Evolutionary conservation across 2,113 vertebrate species (phyloP).

Genomic region (Sakesphorus luctuosus): DNA sequence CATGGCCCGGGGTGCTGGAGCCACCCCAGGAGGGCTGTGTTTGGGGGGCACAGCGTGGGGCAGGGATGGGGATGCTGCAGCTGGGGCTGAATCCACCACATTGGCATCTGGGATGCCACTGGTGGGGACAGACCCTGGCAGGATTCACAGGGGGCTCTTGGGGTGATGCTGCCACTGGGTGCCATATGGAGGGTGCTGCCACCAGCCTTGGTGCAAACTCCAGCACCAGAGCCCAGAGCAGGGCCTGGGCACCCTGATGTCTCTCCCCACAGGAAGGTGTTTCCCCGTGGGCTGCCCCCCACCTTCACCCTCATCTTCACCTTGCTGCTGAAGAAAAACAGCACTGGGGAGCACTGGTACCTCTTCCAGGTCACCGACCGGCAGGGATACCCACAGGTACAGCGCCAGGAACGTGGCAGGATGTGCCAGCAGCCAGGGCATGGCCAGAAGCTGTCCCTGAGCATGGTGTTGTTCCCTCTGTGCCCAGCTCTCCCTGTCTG

Average conservation of each 20-base stretch:
- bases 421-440: fast-evolving
- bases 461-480: fast-evolving
- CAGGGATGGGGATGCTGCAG: background rate
- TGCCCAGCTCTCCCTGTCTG: conserved; percentile 86
- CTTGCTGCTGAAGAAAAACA: conserved; percentile 88
- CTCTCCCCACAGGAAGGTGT: conserved; percentile 83
- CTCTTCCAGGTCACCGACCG: conserved; percentile 90
- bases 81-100: background rate
- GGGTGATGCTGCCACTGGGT: background rate
- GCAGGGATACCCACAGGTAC: conserved; percentile 92
- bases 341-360: conserved; percentile 86
- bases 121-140: fast-evolving
- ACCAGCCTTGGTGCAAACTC: fast-evolving
- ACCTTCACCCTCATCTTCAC: conserved; percentile 91
- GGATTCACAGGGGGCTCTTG: fast-evolving
- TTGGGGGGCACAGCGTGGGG: background rate
- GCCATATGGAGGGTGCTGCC: no score
- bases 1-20: fast-evolving
- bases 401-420: fast-evolving
- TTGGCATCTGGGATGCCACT: background rate
- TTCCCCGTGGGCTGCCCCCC: conserved; percentile 86
- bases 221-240: fast-evolving
- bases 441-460: fast-evolving
- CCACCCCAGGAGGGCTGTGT: fast-evolving
- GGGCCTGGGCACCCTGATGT: fast-evolving